Conservation (phyloP, 2,888 invertebrate species). For the Eumacrocentrus americanus region DNA sequence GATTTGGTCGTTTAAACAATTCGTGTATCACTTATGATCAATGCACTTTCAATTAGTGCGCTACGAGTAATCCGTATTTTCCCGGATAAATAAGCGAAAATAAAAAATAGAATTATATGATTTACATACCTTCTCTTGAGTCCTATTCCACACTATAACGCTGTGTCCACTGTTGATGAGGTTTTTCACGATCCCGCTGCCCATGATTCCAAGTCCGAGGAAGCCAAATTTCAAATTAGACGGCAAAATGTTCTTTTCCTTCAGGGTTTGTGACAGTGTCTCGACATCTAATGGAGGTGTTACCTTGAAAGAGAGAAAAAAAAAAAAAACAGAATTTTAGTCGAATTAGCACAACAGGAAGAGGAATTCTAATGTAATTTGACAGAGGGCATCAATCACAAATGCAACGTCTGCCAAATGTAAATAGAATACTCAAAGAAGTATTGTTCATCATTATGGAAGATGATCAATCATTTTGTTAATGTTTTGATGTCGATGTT, state of each 20-base stretch:
- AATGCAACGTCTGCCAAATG: not conserved
- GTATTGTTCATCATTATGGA: too few relatives aligned
- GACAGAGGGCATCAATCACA: too few relatives aligned
- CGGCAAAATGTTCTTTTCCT: slow-evolving; percentile 84
- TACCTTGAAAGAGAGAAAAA: slow-evolving; percentile 62
- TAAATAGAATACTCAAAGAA: not conserved
- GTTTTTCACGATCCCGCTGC: slow-evolving; percentile 93
- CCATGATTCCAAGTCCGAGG: slow-evolving; percentile 94
- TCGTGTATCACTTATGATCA: too few relatives aligned
- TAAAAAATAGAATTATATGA: not conserved
- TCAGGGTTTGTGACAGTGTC: slow-evolving; percentile 76
- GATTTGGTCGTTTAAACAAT: not conserved
- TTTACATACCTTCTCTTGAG: slow-evolving; percentile 82
- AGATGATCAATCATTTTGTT: too few relatives aligned
- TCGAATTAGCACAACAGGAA: too few relatives aligned
- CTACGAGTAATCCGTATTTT: too few relatives aligned
- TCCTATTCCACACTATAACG: slow-evolving; percentile 93
- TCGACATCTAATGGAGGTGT: slow-evolving; percentile 79
- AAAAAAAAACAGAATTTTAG: not conserved
- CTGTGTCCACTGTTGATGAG: slow-evolving; percentile 91
- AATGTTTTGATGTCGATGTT: too few relatives aligned
- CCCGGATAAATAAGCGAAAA: not conserved
- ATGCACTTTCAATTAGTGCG: too few relatives aligned
- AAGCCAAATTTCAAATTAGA: slow-evolving; percentile 91
- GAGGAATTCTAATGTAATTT: too few relatives aligned